Evolutionary conservation across 2,888 invertebrate species (phyloP).

Genomic region (Cybosia mesomella): DNA sequence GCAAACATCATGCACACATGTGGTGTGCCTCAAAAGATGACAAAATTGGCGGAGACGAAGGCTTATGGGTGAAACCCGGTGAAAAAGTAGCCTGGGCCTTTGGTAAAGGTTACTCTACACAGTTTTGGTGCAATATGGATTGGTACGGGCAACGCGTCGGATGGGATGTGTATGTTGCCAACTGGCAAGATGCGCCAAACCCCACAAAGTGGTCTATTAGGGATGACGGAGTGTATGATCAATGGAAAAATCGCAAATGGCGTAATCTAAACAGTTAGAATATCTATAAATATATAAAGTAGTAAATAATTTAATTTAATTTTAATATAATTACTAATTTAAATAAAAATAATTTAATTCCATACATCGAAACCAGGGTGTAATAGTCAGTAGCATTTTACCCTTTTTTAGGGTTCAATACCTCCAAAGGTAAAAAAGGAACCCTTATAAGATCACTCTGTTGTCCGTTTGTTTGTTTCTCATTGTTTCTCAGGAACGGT

Average conservation of each 20-base stretch:
- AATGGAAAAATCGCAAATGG: slow-evolving; percentile 9
- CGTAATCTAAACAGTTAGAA: slow-evolving; percentile 11
- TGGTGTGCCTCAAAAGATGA: slow-evolving; percentile 12
- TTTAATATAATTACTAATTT: no score
- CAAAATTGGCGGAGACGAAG: slow-evolving; percentile 12
- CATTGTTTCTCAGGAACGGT: no score
- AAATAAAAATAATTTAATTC: no score
- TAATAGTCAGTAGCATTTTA: no score
- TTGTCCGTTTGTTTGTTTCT: no score
- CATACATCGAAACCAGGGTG: no score
- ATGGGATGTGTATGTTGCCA: slow-evolving; percentile 14
- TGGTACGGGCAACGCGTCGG: slow-evolving; percentile 18
- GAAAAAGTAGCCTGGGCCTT: slow-evolving; percentile 14
- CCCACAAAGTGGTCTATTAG: slow-evolving; percentile 14
- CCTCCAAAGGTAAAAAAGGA: no score
- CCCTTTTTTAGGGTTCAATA: no score
- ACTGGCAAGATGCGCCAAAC: slow-evolving; percentile 18
- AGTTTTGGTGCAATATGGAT: slow-evolving; percentile 18
- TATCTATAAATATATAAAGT: no score
- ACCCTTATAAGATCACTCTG: no score
- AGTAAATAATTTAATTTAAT: no score
- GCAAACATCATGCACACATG: slow-evolving; percentile 13
- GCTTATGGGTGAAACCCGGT: slow-evolving; percentile 6
- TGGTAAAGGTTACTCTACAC: not conserved
- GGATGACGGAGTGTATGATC: slow-evolving; percentile 14